phyloP scores from a whole-genome alignment of 23 tunicate genomes.

The Phallusia fumigata region DNA sequence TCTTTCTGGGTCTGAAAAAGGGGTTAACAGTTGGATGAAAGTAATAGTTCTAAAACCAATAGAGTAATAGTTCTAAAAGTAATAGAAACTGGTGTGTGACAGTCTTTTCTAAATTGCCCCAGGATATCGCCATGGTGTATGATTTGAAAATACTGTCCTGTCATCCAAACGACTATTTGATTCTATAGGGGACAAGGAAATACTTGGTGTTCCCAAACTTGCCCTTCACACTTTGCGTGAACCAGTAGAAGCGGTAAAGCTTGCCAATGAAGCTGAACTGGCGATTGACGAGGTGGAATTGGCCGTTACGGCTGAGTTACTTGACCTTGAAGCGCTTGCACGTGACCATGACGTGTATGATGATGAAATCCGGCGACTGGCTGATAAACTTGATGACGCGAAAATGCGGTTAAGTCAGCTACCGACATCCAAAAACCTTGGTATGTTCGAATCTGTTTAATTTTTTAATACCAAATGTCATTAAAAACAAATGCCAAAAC shows the following conservation, averaged over 20 bases:
- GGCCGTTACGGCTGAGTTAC: constrained; percentile 41
- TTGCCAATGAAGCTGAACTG: constrained; percentile 37
- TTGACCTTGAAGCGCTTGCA: constrained; percentile 45
- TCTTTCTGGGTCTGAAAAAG: too few species aligned
- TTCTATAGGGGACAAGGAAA: background rate
- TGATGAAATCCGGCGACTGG: constrained; percentile 43
- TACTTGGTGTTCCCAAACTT: constrained; percentile 40
- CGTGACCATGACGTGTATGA: constrained; percentile 57
- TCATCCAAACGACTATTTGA: too few species aligned
- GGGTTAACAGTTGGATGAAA: too few species aligned
- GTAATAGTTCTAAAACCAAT: too few species aligned
- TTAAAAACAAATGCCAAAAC: too few species aligned
- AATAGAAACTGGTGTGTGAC: too few species aligned
- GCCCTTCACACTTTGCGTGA: constrained; percentile 38
- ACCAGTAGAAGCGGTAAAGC: constrained; percentile 29
- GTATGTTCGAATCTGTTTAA: constrained; percentile 3
- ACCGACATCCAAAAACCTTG: constrained; percentile 12
- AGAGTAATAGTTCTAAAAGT: too few species aligned
- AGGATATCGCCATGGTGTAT: too few species aligned
- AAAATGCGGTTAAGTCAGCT: constrained; percentile 24
- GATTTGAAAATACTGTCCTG: too few species aligned
- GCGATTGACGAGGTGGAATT: constrained; percentile 62
- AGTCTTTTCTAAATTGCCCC: too few species aligned
- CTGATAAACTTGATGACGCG: constrained; percentile 28
- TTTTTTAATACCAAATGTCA: too few species aligned